phyloP scores from a whole-genome alignment of 2,113 vertebrate genomes.

The Aepyceros melampus region DNA sequence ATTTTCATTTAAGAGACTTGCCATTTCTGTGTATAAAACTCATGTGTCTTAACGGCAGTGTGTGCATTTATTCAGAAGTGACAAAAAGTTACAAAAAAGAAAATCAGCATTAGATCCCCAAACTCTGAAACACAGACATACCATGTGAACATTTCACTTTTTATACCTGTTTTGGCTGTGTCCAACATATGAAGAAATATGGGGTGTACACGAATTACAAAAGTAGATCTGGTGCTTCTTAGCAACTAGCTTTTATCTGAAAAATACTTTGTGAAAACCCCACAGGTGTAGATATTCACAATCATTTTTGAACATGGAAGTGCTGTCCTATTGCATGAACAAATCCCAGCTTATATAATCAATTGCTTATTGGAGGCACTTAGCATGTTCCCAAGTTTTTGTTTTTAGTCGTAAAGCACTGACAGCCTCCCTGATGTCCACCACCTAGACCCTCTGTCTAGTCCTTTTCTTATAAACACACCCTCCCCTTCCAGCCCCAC shows the following conservation, averaged over 20 bases:
- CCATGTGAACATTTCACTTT: neutral
- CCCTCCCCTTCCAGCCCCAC: fast-evolving
- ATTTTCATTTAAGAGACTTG: neutral
- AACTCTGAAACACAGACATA: neutral
- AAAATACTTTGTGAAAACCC: fast-evolving
- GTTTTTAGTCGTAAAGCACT: fast-evolving
- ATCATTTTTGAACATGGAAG: fast-evolving
- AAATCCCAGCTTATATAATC: neutral
- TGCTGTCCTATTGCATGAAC: fast-evolving
- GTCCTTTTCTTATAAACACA: too few relatives aligned
- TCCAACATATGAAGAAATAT: fast-evolving
- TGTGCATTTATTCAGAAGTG: neutral
- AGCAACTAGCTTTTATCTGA: neutral
- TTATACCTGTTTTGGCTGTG: neutral
- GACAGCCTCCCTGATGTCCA: fast-evolving
- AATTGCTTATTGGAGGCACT: neutral
- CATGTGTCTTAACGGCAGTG: neutral
- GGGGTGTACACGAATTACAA: fast-evolving
- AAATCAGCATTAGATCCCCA: neutral
- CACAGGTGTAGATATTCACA: neutral
- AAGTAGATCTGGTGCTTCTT: neutral
- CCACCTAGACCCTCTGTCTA: neutral
- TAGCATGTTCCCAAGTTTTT: neutral
- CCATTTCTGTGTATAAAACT: neutral
- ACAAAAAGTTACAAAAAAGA: neutral